Percentiles rank a stretch among this genome's conserved stretches.
Conservation (phyloP, 2,888 invertebrate genomes). For the Sphinx pinastri region DNA sequence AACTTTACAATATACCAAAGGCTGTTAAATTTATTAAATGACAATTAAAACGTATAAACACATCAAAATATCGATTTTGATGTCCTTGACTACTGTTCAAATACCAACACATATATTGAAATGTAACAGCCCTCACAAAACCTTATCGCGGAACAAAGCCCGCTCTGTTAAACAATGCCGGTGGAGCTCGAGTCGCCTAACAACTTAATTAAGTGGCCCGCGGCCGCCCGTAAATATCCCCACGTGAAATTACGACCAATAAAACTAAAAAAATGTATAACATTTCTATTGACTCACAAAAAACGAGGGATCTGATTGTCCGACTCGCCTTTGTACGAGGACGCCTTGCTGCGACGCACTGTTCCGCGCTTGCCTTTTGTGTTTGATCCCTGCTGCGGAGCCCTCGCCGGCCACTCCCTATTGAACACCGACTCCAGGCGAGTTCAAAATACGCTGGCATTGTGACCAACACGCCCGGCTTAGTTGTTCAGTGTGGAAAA, state of each 20-base stretch:
- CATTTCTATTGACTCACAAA: slow-evolving; percentile 82
- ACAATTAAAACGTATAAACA: slow-evolving; percentile 14
- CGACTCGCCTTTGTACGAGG: slow-evolving; percentile 75
- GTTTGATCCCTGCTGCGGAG: slow-evolving; percentile 32
- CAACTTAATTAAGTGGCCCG: slow-evolving; percentile 83
- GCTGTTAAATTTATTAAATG: background rate
- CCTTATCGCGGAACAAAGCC: slow-evolving; percentile 71
- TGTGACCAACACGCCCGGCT: slow-evolving; percentile 35
- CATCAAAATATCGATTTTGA: slow-evolving; percentile 42
- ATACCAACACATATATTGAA: slow-evolving; percentile 63
- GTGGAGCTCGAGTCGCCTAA: slow-evolving; percentile 73
- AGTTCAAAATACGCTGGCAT: slow-evolving; percentile 49
- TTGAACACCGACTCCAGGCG: slow-evolving; percentile 41
- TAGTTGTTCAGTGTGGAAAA: slow-evolving; percentile 49
- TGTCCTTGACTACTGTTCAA: slow-evolving; percentile 69
- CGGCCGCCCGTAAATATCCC: slow-evolving; percentile 81
- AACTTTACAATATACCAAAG: background rate
- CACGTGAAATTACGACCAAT: slow-evolving; percentile 82
- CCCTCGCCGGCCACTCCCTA: slow-evolving; percentile 39
- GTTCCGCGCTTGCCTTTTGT: slow-evolving; percentile 41
- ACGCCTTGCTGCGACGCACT: slow-evolving; percentile 71
- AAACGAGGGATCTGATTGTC: slow-evolving; percentile 78
- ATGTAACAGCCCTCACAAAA: slow-evolving; percentile 58
- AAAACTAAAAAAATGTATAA: slow-evolving; percentile 82
- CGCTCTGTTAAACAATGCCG: slow-evolving; percentile 75